Evolutionary conservation across 2,888 invertebrate species (phyloP).

Genomic region (Caenorhabditis sp.): DNA sequence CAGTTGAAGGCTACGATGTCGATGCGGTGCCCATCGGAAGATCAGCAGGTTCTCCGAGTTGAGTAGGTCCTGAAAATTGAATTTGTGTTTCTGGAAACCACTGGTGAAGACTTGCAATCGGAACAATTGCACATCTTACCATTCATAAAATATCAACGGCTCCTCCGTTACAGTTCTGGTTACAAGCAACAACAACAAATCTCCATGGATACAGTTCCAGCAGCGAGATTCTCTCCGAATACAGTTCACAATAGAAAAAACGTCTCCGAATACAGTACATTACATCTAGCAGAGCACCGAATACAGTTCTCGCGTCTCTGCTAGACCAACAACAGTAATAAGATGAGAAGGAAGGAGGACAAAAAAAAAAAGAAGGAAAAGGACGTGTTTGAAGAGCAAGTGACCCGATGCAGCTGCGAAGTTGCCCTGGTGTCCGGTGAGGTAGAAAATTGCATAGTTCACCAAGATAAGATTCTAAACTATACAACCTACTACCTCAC

Average conservation of each 20-base stretch:
- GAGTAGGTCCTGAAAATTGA: conserved; percentile 2
- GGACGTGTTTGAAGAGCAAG: conserved; percentile 22
- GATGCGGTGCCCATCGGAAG: background rate
- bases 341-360: background rate
- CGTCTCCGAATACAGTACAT: conserved; percentile 34
- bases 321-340: conserved; percentile 8
- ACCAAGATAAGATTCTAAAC: conserved; percentile 93
- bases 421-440: conserved; percentile 87
- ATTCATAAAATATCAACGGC: conserved; percentile 3
- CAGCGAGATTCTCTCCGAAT: conserved; percentile 21
- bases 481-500: conserved; percentile 99
- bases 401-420: conserved; percentile 20
- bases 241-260: conserved; percentile 2
- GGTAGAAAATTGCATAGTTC: conserved; percentile 98
- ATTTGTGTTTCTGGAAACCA: background rate
- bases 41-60: background rate
- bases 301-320: conserved; percentile 36
- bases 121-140: conserved; percentile 43
- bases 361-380: background rate
- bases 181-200: background rate
- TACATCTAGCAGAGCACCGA: conserved; percentile 36
- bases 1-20: conserved; percentile 1
- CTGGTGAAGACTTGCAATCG: conserved; percentile 32
- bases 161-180: conserved; percentile 28
- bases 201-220: conserved; percentile 18